A percentile compares a stretch with the other conserved stretches of the same genome.
These are phyloP conservation scores for Amaurobius ferox DNA, from an alignment of 2,888 invertebrate genomes.

Conservation along the genomic window DNA sequence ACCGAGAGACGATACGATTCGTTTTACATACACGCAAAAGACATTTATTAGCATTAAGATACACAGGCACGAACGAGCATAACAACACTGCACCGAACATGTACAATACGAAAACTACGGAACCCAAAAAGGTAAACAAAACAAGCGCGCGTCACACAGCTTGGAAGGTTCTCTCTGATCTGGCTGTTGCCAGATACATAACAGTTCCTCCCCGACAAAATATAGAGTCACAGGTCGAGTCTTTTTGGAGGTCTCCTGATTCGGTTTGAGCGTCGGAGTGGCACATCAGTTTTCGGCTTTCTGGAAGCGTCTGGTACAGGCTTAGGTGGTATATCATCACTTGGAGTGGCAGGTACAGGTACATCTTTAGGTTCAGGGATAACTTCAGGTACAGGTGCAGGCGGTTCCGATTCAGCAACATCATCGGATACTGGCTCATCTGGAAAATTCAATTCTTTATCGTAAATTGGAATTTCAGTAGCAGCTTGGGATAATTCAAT, in stretches of 20 bases:
- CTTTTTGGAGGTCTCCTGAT: constrained; percentile 39
- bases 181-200: constrained; percentile 53
- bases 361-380: constrained; percentile 29
- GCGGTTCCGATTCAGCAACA: constrained; percentile 47
- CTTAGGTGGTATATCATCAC: too few species aligned
- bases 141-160: too few species aligned
- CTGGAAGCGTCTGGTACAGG: too few species aligned
- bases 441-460: constrained; percentile 53
- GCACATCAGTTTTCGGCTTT: constrained; percentile 9
- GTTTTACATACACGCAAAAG: constrained; percentile 47
- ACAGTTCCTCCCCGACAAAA: constrained; percentile 50
- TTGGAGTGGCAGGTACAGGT: neutral
- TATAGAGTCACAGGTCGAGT: constrained; percentile 47
- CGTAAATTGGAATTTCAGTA: constrained; percentile 49
- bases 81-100: too few species aligned
- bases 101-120: too few species aligned
- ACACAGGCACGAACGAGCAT: constrained; percentile 32
- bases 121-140: too few species aligned
- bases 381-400: constrained; percentile 48
- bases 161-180: too few species aligned
- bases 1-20: constrained; percentile 49
- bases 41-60: constrained; percentile 28
- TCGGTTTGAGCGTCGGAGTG: too few species aligned
- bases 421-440: constrained; percentile 53
- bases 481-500: constrained; percentile 49